Conservation (phyloP, 2,113 vertebrate species). For the Aphyosemion australe region DNA sequence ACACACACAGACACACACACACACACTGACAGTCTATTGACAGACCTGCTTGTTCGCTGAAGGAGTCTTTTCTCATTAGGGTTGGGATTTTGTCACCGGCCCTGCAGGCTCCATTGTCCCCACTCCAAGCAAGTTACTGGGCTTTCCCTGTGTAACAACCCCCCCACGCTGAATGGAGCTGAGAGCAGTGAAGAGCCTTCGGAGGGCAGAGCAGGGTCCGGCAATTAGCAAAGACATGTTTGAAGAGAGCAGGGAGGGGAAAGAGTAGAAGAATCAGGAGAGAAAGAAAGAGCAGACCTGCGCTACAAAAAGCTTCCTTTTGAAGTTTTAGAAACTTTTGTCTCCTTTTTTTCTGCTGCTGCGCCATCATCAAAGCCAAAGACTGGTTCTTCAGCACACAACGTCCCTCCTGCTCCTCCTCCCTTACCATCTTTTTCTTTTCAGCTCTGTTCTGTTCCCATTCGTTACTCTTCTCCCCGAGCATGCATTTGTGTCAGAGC, state of each 20-base stretch:
- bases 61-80: constrained; percentile 87
- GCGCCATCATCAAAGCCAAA: constrained; percentile 65
- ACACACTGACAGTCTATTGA: constrained; percentile 56
- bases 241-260: constrained; percentile 65
- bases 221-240: constrained; percentile 86
- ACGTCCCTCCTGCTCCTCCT: constrained; percentile 39
- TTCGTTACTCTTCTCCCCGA: constrained; percentile 43
- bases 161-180: constrained; percentile 54
- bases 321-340: constrained; percentile 81
- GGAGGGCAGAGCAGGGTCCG: constrained; percentile 67
- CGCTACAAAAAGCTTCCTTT: constrained; percentile 68
- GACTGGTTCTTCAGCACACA: constrained; percentile 60
- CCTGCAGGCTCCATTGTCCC: constrained; percentile 75
- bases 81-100: constrained; percentile 62
- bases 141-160: constrained; percentile 36
- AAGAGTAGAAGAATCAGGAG: constrained; percentile 41
- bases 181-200: constrained; percentile 48
- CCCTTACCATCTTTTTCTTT: constrained; percentile 32
- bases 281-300: constrained; percentile 52
- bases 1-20: not conserved
- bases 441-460: constrained; percentile 34
- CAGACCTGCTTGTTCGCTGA: constrained; percentile 74
- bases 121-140: constrained; percentile 76
- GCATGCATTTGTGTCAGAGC: constrained; percentile 53
- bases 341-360: constrained; percentile 52